Conservation (phyloP, 1,140 invertebrate genomes). For the Episyrphus balteatus region DNA sequence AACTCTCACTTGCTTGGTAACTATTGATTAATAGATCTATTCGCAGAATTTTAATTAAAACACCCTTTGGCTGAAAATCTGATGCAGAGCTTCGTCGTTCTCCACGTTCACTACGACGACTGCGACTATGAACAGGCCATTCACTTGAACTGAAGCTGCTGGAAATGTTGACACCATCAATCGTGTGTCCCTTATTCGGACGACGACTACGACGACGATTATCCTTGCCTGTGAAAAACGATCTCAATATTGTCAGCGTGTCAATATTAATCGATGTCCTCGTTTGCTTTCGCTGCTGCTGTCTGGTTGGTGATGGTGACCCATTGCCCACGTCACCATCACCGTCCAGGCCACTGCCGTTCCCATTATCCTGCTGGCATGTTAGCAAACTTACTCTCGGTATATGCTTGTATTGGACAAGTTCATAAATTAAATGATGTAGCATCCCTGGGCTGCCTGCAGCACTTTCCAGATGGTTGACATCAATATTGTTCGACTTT, state of each 20-base stretch:
- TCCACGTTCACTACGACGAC: not conserved
- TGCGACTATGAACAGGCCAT: not conserved
- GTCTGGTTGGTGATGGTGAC: not conserved
- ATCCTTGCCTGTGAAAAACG: not conserved
- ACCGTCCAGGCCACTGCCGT: not conserved
- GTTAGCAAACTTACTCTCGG: constrained; percentile 30
- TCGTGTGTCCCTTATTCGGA: not conserved
- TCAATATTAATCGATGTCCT: not conserved
- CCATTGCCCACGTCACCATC: not conserved
- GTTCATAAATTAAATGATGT: constrained; percentile 14
- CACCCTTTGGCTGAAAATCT: not conserved
- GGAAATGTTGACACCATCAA: not conserved
- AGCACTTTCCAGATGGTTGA: too few species aligned
- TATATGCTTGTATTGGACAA: constrained; percentile 23
- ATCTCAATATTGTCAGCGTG: too few species aligned
- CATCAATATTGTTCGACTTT: too few species aligned
- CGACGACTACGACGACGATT: not conserved
- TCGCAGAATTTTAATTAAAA: constrained; percentile 11
- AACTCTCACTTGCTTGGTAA: not conserved
- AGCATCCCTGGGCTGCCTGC: constrained; percentile 5
- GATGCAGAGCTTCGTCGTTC: too few species aligned
- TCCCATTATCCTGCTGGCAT: constrained; percentile 20
- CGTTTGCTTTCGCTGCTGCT: not conserved
- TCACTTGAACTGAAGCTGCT: not conserved
- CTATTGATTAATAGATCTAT: constrained; percentile 12